Base-by-base conservation (phyloP, 2,888 invertebrate species). In the Standfussiana lucernea region DNA sequence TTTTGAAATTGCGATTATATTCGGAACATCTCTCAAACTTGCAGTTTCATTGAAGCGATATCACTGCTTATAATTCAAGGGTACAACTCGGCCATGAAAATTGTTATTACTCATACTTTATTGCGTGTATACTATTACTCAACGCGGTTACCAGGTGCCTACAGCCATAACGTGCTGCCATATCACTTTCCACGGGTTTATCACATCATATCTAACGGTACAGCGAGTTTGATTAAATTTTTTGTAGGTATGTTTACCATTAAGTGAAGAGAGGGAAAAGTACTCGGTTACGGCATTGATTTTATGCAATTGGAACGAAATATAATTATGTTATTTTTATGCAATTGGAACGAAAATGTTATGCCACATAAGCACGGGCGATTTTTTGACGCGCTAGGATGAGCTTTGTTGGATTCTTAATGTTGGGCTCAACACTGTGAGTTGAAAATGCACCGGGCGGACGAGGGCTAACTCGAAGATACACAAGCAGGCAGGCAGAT, bases 51-150 rank as follows among this genome's bases (percentile, higher is more conserved):
- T 42, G 18, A 28, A 64, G 11, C 28, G 24, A n/a, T 24, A 35
- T 42, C 32, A 42, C 59, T 53, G 56, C 1, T 79, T 61, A 4
- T 45, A 75, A 62, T 76, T 82, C 82, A 82, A 82, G 77, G 77
- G 21, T 45, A 61, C 56, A 61, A 67, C 45, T 53, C 45, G 79
- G 5, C 61, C 37, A 62, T 82, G 77, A 47, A 56, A 76, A 62
- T 24, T 1, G 56, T 76, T 79, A 82, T 37, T 37, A 18, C 37
- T 50, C 15, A 37, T n/a, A 61, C 8, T 82, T 53, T 45, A 50
- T 37, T 59, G 24, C 32, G n/a, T 10, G 24, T 11, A 42, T 13
- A 37, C 13, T 64, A 73, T 65, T 82, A 79, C 76, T 37, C 28
- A 73, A 53, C 24, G 1, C 18, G 77, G 79, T 79, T 82, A 7